Evolutionary conservation across 2,797 vertebrate species (phyloP).

Genomic region (Distichodus sexfasciatus): DNA sequence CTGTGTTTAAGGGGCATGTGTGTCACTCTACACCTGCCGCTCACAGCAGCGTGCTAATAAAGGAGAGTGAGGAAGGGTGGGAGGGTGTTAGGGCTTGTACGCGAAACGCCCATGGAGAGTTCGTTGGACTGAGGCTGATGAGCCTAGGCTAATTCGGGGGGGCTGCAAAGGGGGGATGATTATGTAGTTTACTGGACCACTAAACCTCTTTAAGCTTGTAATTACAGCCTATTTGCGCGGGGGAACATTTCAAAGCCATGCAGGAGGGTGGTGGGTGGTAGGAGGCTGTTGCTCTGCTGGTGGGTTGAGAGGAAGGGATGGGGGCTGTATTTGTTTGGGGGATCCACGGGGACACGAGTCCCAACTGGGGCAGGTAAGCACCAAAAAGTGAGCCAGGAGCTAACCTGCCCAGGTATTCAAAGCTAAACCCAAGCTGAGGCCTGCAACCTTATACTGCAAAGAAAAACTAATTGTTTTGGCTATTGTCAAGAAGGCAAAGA

Average conservation of each 20-base stretch:
- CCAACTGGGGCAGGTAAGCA: conserved; percentile 72
- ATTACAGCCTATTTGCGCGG: conserved; percentile 99
- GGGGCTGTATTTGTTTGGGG: conserved; percentile 77
- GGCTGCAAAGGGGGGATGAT: conserved; percentile 98
- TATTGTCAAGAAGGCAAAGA: conserved; percentile 34
- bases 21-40: conserved; percentile 87
- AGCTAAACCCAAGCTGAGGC: conserved; percentile 39
- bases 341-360: too few relatives aligned
- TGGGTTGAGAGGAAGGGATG: too few relatives aligned
- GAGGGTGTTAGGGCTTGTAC: conserved; percentile 88
- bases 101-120: conserved; percentile 88
- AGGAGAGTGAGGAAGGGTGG: conserved; percentile 66
- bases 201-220: conserved; percentile 99
- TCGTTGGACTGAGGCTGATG: conserved; percentile 99
- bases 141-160: conserved; percentile 97
- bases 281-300: conserved; percentile 87
- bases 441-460: conserved; percentile 37
- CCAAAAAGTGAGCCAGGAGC: conserved; percentile 14
- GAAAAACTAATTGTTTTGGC: conserved; percentile 39
- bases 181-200: conserved; percentile 99
- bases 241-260: conserved; percentile 98
- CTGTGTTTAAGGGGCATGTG: conserved; percentile 82
- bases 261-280: conserved; percentile 84
- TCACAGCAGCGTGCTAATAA: conserved; percentile 83
- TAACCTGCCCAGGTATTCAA: conserved; percentile 41